Evolutionary conservation across 2,113 vertebrate genomes (phyloP).

Genomic region (Neodon shergylaensis): DNA sequence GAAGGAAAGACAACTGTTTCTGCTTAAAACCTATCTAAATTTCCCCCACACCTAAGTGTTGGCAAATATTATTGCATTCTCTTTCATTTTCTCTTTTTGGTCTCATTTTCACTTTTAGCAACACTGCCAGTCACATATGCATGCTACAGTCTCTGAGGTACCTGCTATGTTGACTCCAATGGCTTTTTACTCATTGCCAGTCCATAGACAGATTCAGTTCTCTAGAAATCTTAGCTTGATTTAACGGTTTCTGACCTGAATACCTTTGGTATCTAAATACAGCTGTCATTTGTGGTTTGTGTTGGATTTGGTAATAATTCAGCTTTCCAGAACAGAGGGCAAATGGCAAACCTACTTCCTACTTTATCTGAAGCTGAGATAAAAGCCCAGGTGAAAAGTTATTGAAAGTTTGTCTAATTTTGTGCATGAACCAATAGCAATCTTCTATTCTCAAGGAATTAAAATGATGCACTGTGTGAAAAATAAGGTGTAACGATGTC

Average conservation of each 20-base stretch:
- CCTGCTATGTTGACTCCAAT: too few species aligned
- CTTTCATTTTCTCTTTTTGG: too few species aligned
- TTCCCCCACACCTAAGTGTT: too few species aligned
- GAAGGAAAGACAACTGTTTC: too few species aligned
- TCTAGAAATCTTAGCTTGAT: too few species aligned
- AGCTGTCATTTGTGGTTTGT: background rate
- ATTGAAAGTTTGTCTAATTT: background rate
- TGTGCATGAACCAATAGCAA: background rate
- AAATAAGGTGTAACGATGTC: background rate
- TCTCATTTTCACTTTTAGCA: too few species aligned
- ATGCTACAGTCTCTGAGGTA: too few species aligned
- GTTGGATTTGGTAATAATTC: background rate
- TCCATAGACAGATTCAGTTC: too few species aligned
- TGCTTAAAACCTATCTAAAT: too few species aligned
- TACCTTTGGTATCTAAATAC: background rate
- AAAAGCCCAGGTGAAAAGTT: background rate
- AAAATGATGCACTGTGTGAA: background rate
- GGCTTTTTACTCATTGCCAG: too few species aligned
- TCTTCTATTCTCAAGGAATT: background rate
- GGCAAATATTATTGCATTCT: too few species aligned
- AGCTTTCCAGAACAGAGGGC: background rate
- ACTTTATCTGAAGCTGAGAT: background rate
- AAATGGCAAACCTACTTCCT: background rate
- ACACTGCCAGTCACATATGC: too few species aligned
- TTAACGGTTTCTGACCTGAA: background rate